Evolutionary conservation across 2,888 invertebrate genomes (phyloP).

Genomic region (Clitarchus hookeri): DNA sequence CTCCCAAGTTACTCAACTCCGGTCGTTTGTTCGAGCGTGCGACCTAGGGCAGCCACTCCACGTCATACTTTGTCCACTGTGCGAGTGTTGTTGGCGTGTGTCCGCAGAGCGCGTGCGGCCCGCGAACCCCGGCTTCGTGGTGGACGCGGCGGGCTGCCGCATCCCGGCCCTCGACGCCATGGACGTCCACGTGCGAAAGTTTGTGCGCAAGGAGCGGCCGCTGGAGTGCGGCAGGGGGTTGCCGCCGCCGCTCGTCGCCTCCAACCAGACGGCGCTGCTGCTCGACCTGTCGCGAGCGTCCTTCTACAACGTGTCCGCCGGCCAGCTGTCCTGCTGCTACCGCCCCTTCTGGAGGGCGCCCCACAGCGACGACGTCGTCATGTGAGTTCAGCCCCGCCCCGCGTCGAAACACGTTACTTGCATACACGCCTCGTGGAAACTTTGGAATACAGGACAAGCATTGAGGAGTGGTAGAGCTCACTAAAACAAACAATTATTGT

Average conservation of each 20-base stretch:
- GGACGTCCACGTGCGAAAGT: slow-evolving; percentile 35
- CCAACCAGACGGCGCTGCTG: slow-evolving; percentile 60
- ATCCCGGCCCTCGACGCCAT: slow-evolving; percentile 41
- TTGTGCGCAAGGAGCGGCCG: slow-evolving; percentile 30
- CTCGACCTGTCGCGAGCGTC: slow-evolving; percentile 56
- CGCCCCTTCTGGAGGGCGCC: slow-evolving; percentile 36
- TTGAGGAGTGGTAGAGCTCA: too few species aligned
- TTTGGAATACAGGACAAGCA: too few species aligned
- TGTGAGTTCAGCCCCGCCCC: too few species aligned
- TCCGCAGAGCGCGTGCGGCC: neutral
- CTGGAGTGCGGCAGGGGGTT: slow-evolving; percentile 33
- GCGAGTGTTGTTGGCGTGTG: neutral
- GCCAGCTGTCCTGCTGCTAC: slow-evolving; percentile 52
- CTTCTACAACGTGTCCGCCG: slow-evolving; percentile 58
- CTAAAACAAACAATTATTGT: too few species aligned
- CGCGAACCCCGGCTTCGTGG: slow-evolving; percentile 36
- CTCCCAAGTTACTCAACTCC: too few species aligned
- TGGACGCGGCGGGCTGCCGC: slow-evolving; percentile 39
- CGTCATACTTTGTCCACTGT: too few species aligned
- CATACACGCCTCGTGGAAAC: too few species aligned
- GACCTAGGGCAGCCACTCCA: too few species aligned
- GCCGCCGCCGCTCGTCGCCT: slow-evolving; percentile 35
- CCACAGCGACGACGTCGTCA: slow-evolving; percentile 16
- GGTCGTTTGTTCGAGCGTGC: too few species aligned
- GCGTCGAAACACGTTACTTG: too few species aligned